Base-by-base conservation (phyloP, 53 echinoderm and acorn worm species). In the Patiria pectinifera region DNA sequence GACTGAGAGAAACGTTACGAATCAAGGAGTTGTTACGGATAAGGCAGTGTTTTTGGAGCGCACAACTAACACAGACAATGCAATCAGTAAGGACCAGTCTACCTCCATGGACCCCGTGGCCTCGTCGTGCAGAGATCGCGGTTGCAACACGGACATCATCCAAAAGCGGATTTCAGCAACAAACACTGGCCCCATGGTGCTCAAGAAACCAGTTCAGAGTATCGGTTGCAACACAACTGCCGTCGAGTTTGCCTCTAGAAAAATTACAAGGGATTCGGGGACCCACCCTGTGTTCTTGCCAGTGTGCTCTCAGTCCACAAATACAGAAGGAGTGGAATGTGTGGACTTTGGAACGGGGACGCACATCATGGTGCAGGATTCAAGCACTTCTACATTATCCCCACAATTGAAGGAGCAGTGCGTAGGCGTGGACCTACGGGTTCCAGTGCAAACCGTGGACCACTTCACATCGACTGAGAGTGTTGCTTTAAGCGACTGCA, bases 141-240 rank as follows among this genome's bases (percentile, higher is more conserved):
- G 95, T 12, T 94, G 92, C 75, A 92, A 93, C 46, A 98, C 98
- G 1, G 98, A 98, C 69, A 86, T 93, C 59, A 70, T 98, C 66
- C 91, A 95, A 85, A 94, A 86, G 25, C 93, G 96, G 71, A 95
- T 95, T 48, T 94, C 96, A 88, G 98, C 94, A 62, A 95, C 96
- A 26, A 98, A 98, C 91, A 98, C 98, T 18, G 92, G 86, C 22
- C 94, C 96, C 14, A 85, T 92, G 45, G 89, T 85, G 66, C 16
- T 89, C 12, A 83, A 80, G 26, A 95, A 95, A 78, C 95, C 95
- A 48, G 10, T 23, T 18, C 77, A 92, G 49, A 92, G 74, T 23
- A 59, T 89, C 45, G 89, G 78, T 74, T 74, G 82, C 60, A 93
- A 93, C 80, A 93, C 93, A 12, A 70, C 62, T 24, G 22, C 83